Evolutionary conservation across 1,140 invertebrate species (phyloP).

Genomic region (Periplaneta americana): DNA sequence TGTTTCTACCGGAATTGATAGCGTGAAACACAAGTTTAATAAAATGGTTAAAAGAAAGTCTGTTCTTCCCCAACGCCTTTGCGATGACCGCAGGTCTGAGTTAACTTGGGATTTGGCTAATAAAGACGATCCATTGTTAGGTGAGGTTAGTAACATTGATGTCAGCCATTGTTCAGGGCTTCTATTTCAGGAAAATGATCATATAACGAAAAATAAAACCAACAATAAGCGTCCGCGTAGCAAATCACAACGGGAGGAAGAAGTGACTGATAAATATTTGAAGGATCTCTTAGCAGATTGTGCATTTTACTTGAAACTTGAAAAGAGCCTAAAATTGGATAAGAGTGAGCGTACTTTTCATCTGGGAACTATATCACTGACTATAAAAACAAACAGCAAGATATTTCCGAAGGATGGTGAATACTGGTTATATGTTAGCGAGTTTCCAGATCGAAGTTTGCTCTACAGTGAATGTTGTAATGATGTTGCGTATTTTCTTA

Average conservation of each 20-base stretch:
- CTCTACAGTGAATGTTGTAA: conserved; percentile 34
- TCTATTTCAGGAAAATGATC: neutral
- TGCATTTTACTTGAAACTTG: neutral
- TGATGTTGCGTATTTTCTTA: conserved; percentile 26
- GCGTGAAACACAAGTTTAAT: neutral
- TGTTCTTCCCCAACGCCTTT: neutral
- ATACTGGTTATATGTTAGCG: conserved; percentile 35
- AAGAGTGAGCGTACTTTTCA: neutral
- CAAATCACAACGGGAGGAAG: neutral
- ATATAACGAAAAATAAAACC: neutral
- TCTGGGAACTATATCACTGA: neutral
- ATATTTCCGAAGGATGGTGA: conserved; percentile 17
- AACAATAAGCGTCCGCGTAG: neutral
- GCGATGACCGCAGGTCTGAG: neutral
- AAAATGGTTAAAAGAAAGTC: neutral
- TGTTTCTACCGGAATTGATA: too few relatives aligned
- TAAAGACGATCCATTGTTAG: neutral
- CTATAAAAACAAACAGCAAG: neutral
- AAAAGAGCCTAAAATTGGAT: neutral
- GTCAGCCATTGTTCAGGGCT: neutral
- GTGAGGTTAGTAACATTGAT: neutral
- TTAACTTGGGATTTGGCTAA: neutral
- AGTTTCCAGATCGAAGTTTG: conserved; percentile 26
- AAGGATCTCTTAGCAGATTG: neutral
- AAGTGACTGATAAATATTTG: neutral